Evolutionary conservation across 2,113 vertebrate species (phyloP).

Genomic region (Fulmarus glacialis): DNA sequence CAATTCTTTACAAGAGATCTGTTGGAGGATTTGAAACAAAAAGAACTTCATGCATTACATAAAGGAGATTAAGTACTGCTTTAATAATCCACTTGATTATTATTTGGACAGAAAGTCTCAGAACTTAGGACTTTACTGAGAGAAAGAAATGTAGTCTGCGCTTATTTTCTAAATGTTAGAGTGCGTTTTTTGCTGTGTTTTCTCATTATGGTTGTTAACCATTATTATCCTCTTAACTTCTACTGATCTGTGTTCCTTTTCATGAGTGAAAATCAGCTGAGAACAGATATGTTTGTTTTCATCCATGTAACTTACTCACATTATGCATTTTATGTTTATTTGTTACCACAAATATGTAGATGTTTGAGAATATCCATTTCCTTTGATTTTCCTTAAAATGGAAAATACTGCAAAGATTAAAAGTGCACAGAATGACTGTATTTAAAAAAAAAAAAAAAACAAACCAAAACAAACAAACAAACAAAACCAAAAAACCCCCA

Average conservation of each 20-base stretch:
- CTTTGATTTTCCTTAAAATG: neutral
- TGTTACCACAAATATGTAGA: neutral
- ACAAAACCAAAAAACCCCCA: neutral
- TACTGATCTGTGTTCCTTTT: slow-evolving; percentile 27
- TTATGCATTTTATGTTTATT: neutral
- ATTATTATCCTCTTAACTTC: slow-evolving; percentile 32
- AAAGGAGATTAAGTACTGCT: neutral
- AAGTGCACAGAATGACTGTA: neutral
- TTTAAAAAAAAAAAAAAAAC: neutral
- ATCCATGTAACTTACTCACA: neutral
- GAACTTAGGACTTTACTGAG: neutral
- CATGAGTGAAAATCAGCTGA: slow-evolving; percentile 2
- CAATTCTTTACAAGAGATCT: neutral
- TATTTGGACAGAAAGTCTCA: neutral
- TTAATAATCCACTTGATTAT: neutral
- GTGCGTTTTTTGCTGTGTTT: slow-evolving; percentile 4
- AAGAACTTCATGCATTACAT: neutral
- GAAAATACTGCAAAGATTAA: neutral
- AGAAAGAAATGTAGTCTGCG: neutral
- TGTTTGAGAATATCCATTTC: slow-evolving; percentile 23
- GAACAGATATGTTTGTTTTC: neutral
- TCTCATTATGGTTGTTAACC: slow-evolving; percentile 11
- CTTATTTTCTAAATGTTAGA: neutral
- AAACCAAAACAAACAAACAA: no score
- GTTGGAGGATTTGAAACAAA: neutral